These are phyloP conservation scores for Trachythela sp. DNA, from an alignment of 64 coral and sea anemone species.

Conservation along the genomic window DNA sequence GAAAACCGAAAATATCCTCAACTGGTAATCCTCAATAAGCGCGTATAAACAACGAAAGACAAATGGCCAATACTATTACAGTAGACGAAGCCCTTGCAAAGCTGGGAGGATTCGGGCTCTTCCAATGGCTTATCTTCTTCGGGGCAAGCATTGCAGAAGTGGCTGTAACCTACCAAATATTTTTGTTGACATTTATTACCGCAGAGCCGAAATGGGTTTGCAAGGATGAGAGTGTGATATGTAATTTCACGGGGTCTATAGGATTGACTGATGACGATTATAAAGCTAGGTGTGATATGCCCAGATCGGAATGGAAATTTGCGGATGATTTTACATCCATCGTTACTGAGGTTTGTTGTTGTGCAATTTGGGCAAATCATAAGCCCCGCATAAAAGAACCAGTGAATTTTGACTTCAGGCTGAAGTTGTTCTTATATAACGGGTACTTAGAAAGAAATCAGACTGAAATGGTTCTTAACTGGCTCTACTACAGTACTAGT, in stretches of 20 bases:
- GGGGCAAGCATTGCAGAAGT: background rate
- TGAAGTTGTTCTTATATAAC: too few species aligned
- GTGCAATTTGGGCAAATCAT: background rate
- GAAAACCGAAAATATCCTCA: too few species aligned
- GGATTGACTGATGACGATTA: conserved; percentile 38
- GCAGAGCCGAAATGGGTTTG: conserved; percentile 75
- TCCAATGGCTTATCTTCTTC: background rate
- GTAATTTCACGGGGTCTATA: conserved; percentile 61
- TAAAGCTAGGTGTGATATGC: conserved; percentile 67
- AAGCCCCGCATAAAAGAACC: too few species aligned
- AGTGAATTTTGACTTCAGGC: too few species aligned
- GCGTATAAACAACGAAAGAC: too few species aligned
- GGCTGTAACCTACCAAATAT: conserved; percentile 66
- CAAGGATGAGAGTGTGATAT: conserved; percentile 22
- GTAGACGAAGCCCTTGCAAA: background rate
- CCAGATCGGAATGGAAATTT: conserved; percentile 70
- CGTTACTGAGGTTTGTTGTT: conserved; percentile 66
- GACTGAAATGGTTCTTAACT: too few species aligned
- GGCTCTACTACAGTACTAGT: too few species aligned
- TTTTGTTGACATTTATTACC: conserved; percentile 85
- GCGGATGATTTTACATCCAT: conserved; percentile 80
- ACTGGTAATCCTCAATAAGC: too few species aligned
- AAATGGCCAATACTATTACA: background rate
- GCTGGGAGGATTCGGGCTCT: background rate
- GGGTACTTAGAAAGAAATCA: too few species aligned